Percentiles rank a stretch among this genome's conserved stretches.
Conservation (phyloP, 2,888 invertebrate species). For the Julus scandinavius region DNA sequence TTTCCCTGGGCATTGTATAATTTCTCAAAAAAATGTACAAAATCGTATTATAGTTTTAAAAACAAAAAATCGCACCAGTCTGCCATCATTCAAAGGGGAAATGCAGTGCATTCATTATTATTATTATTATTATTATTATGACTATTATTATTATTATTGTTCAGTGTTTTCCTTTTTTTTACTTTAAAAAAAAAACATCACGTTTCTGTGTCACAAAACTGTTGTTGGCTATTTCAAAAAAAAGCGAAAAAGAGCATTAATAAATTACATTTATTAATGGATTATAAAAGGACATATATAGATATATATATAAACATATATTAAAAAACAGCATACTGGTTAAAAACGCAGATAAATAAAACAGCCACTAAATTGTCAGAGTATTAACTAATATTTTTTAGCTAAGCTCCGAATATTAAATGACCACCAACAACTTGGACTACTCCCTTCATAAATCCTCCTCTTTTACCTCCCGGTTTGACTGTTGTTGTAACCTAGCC, state of each 20-base stretch:
- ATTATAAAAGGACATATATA: conserved; percentile 27
- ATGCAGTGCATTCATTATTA: conserved; percentile 44
- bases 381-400: not conserved
- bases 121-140: conserved; percentile 11
- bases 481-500: conserved; percentile 43
- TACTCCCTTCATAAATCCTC: conserved; percentile 43
- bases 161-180: conserved; percentile 37
- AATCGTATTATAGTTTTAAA: conserved; percentile 42
- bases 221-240: conserved; percentile 35
- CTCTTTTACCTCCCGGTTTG: conserved; percentile 46
- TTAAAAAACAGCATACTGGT: too few species aligned
- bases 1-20: conserved; percentile 46
- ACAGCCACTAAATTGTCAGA: conserved; percentile 22
- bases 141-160: conserved; percentile 40
- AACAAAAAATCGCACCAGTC: not conserved
- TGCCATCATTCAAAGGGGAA: conserved; percentile 34
- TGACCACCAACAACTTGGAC: conserved; percentile 35
- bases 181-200: conserved; percentile 44
- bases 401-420: not conserved
- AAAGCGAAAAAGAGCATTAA: conserved; percentile 40
- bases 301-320: conserved; percentile 33
- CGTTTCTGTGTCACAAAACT: conserved; percentile 45
- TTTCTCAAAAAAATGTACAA: conserved; percentile 36
- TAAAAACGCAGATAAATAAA: conserved; percentile 2
- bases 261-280: conserved; percentile 47